Evolutionary conservation across 2,797 vertebrate species (phyloP).

Genomic region (Pterois miles): DNA sequence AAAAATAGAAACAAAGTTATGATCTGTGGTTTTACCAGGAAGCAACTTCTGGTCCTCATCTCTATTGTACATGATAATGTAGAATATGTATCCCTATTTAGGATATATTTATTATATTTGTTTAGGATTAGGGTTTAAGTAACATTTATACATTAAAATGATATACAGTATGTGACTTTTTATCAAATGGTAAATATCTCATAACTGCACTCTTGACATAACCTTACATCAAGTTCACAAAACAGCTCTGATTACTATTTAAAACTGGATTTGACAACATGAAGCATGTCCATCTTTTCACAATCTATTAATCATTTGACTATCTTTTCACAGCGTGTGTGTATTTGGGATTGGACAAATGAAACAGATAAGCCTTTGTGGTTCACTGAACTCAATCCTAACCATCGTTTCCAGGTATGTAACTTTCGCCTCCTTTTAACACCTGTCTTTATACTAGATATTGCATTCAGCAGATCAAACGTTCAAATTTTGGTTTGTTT

Average conservation of each 20-base stretch:
- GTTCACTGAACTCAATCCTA: conserved; percentile 78
- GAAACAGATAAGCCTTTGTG: conserved; percentile 79
- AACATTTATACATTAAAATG: neutral
- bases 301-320: neutral
- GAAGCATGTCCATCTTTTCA: neutral
- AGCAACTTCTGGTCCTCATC: neutral
- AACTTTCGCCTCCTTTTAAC: neutral
- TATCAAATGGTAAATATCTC: neutral
- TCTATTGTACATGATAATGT: neutral
- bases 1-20: neutral
- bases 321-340: conserved; percentile 80
- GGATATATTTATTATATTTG: neutral
- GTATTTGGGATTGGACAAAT: conserved; percentile 93
- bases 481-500: conserved; percentile 24
- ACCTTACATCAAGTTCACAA: neutral
- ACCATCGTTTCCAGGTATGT: conserved; percentile 88
- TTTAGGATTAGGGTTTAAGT: neutral
- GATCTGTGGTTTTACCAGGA: neutral
- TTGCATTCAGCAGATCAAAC: neutral
- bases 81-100: neutral
- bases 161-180: neutral
- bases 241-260: neutral
- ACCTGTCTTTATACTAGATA: neutral
- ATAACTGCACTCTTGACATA: neutral
- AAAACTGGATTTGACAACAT: neutral